These are phyloP conservation scores for Anastatus disparis DNA, from an alignment of 1,140 invertebrate species.

Conservation along the genomic window DNA sequence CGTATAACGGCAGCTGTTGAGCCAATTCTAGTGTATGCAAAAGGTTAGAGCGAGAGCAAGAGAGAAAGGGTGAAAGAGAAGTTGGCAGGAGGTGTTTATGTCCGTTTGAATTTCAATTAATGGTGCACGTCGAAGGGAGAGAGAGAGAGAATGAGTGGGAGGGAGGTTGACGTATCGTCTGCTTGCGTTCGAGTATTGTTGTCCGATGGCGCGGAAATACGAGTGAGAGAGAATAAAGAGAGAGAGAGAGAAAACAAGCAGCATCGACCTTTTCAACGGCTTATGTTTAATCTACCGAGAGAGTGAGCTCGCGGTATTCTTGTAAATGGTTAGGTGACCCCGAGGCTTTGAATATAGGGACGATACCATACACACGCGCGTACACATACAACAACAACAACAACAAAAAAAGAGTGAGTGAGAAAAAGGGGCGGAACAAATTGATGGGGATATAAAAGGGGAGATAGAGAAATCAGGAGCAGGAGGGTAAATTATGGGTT, in stretches of 20 bases:
- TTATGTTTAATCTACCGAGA: slow-evolving; percentile 25
- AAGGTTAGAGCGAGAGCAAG: too few relatives aligned
- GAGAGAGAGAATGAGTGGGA: too few relatives aligned
- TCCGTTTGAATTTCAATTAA: slow-evolving; percentile 57
- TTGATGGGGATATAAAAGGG: too few relatives aligned
- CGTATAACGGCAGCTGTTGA: slow-evolving; percentile 18
- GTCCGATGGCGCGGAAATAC: slow-evolving; percentile 12
- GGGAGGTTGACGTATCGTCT: slow-evolving; percentile 50
- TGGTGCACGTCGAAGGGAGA: slow-evolving; percentile 49
- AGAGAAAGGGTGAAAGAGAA: too few relatives aligned
- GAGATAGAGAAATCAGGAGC: background rate
- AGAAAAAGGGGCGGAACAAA: too few relatives aligned
- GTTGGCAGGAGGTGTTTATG: slow-evolving; percentile 52
- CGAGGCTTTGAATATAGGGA: too few relatives aligned
- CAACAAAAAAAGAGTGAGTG: too few relatives aligned
- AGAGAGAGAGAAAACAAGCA: background rate
- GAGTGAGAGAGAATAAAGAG: too few relatives aligned
- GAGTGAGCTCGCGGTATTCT: background rate
- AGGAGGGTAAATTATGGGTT: too few relatives aligned
- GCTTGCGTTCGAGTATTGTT: slow-evolving; percentile 19
- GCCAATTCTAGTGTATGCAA: too few relatives aligned
- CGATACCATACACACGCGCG: too few relatives aligned
- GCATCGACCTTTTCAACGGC: slow-evolving; percentile 17
- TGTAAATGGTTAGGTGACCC: slow-evolving; percentile 1
- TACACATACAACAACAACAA: too few relatives aligned